These are phyloP conservation scores for Lagodon rhomboides DNA, from an alignment of 2,797 vertebrate genomes.

Conservation along the genomic window DNA sequence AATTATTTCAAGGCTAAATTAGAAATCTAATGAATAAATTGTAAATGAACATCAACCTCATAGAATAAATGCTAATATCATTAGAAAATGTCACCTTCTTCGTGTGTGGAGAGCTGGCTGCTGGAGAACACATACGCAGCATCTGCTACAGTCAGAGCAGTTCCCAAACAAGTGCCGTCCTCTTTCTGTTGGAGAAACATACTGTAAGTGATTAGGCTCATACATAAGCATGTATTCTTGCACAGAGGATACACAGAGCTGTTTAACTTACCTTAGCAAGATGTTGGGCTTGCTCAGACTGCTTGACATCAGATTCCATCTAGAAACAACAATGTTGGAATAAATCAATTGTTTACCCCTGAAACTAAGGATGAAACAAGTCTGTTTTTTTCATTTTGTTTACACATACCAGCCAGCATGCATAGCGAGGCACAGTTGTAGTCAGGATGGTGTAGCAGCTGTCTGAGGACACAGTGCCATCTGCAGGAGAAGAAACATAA, in stretches of 20 bases:
- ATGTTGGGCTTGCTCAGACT: constrained; percentile 90
- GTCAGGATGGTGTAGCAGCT: constrained; percentile 92
- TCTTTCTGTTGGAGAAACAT: constrained; percentile 79
- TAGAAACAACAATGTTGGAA: constrained; percentile 59
- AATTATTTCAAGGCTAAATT: not conserved
- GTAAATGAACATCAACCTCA: not conserved
- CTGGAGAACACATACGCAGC: constrained; percentile 88
- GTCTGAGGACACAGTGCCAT: constrained; percentile 92
- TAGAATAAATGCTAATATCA: not conserved
- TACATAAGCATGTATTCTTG: not conserved
- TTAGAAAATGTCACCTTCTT: constrained; percentile 88
- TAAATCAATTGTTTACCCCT: not conserved
- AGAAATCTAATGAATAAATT: not conserved
- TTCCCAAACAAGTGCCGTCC: constrained; percentile 90
- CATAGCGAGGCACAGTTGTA: constrained; percentile 89
- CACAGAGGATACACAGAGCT: not conserved
- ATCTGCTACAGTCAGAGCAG: constrained; percentile 87
- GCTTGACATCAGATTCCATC: constrained; percentile 94
- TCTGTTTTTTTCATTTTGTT: not conserved
- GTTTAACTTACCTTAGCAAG: constrained; percentile 83
- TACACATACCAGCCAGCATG: constrained; percentile 93
- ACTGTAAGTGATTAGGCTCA: not conserved
- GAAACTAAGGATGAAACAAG: not conserved
- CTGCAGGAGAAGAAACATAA: constrained; percentile 84
- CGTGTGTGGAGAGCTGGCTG: constrained; percentile 87